Conservation (phyloP, 2,113 vertebrate species). For the Podarcis muralis region DNA sequence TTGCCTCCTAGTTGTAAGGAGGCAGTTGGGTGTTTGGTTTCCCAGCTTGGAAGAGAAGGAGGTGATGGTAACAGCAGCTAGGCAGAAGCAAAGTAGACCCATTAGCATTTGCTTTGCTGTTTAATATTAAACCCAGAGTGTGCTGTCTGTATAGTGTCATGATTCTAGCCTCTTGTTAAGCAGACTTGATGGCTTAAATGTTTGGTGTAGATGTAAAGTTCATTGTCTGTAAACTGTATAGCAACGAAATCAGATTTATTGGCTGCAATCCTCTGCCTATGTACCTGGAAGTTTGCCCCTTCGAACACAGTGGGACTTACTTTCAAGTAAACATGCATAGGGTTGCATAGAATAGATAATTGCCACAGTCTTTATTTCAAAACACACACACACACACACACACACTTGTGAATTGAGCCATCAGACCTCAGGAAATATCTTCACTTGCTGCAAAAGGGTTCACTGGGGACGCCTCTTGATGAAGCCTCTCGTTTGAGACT, state of each 20-base stretch:
- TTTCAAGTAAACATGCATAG: neutral
- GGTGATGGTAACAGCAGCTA: neutral
- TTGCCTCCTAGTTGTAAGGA: neutral
- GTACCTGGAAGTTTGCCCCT: neutral
- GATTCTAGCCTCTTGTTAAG: neutral
- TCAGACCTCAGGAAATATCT: constrained; percentile 15
- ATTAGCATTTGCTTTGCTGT: neutral
- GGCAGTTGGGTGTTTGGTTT: neutral
- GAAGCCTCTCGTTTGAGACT: constrained; percentile 55
- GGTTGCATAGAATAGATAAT: neutral
- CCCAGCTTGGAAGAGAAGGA: neutral
- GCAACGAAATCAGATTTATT: neutral
- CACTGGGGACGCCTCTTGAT: constrained; percentile 43
- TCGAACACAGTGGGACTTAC: neutral
- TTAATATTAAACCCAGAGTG: neutral
- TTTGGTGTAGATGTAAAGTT: neutral
- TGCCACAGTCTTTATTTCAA: constrained; percentile 5
- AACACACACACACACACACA: too few species aligned
- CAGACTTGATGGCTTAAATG: neutral
- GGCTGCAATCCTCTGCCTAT: neutral
- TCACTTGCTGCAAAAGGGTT: constrained; percentile 20
- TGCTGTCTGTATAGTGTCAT: neutral
- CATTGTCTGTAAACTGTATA: neutral
- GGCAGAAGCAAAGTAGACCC: neutral
- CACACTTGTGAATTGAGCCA: constrained; percentile 28